Evolutionary conservation across 2,113 vertebrate species (phyloP).

Genomic region (Corythornis madagascariensis): DNA sequence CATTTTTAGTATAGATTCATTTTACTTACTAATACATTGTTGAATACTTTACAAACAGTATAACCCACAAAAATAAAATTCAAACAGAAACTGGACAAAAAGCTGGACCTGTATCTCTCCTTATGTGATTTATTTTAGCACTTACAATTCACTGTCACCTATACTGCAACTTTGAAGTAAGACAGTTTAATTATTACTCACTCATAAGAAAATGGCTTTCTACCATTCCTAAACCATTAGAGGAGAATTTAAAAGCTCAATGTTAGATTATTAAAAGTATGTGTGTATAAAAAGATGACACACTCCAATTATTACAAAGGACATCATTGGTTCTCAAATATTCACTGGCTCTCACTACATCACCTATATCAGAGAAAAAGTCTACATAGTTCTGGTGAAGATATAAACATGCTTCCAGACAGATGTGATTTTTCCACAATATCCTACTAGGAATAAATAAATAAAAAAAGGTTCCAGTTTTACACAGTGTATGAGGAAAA

Average conservation of each 20-base stretch:
- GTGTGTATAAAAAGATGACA: background rate
- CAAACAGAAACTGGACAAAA: background rate
- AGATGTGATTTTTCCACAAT: constrained; percentile 92
- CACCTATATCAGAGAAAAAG: constrained; percentile 89
- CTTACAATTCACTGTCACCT: background rate
- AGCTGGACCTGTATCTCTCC: background rate
- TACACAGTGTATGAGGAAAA: background rate
- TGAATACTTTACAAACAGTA: background rate
- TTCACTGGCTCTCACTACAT: constrained; percentile 88
- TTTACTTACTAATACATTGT: background rate
- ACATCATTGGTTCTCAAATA: constrained; percentile 92
- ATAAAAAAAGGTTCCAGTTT: background rate
- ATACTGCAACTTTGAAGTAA: background rate
- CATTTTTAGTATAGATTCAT: background rate
- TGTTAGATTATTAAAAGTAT: background rate
- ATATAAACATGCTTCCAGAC: constrained; percentile 91
- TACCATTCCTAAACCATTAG: background rate
- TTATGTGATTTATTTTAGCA: background rate
- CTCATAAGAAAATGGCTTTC: background rate
- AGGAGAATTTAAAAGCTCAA: background rate
- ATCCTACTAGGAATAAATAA: constrained; percentile 69
- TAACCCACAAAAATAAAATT: background rate
- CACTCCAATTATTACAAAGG: constrained; percentile 88
- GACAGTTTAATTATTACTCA: background rate
- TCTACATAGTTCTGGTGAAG: constrained; percentile 97